Conservation (phyloP, 37 sponge, comb jelly and placozoan species). For the Spongilla lacustris region DNA sequence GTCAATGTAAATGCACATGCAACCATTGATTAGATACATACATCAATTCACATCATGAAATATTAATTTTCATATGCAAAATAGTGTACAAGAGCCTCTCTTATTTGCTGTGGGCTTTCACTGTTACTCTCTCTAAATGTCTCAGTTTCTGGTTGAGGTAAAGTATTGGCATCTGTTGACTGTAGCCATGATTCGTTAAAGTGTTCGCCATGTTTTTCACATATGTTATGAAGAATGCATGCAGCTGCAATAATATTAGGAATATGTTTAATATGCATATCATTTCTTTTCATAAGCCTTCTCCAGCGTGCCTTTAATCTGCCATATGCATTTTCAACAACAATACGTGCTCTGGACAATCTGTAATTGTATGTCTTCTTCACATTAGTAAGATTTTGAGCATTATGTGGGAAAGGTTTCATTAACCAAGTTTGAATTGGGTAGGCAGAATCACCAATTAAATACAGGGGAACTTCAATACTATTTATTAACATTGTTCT, state of each 20-base stretch:
- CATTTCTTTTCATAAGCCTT: slow-evolving; percentile 27
- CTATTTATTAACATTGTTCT: neutral
- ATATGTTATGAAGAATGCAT: slow-evolving; percentile 36
- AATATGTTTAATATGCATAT: slow-evolving; percentile 27
- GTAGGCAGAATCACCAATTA: slow-evolving; percentile 54
- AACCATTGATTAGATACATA: too few relatives aligned
- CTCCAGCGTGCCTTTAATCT: slow-evolving; percentile 49
- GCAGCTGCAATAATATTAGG: slow-evolving; percentile 23
- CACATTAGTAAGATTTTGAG: neutral
- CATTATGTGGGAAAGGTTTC: slow-evolving; percentile 30
- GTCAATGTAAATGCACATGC: too few relatives aligned
- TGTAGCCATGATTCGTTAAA: slow-evolving; percentile 12
- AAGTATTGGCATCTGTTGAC: neutral
- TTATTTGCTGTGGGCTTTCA: too few relatives aligned
- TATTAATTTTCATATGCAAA: too few relatives aligned
- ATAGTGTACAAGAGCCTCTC: too few relatives aligned
- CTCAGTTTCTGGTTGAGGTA: too few relatives aligned
- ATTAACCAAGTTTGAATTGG: slow-evolving; percentile 48
- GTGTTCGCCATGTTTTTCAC: slow-evolving; percentile 14
- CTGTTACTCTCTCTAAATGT: too few relatives aligned
- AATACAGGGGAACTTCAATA: slow-evolving; percentile 2
- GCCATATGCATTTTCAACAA: slow-evolving; percentile 55
- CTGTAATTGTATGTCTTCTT: slow-evolving; percentile 23
- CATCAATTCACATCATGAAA: too few relatives aligned
- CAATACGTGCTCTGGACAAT: slow-evolving; percentile 16